phyloP scores from a whole-genome alignment of 2,113 vertebrate species.

The Malurus elegans region DNA sequence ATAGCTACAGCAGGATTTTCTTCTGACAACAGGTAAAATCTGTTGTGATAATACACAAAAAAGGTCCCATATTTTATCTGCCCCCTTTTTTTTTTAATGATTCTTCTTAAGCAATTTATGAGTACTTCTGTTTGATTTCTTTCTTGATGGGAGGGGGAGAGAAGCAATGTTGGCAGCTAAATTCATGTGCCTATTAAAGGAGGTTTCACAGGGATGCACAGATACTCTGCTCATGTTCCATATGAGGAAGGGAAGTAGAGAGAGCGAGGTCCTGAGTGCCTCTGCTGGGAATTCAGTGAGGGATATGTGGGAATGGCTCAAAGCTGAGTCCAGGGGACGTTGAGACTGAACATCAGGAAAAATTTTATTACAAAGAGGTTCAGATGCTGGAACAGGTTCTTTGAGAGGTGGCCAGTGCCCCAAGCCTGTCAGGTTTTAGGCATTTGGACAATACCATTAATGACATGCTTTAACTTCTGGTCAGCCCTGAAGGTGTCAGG shows the following conservation, averaged over 20 bases:
- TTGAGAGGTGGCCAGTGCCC: background rate
- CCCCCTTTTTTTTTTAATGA: background rate
- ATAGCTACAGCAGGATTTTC: slow-evolving; percentile 95
- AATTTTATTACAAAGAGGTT: background rate
- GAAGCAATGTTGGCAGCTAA: background rate
- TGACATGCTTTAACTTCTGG: background rate
- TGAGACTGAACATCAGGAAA: background rate
- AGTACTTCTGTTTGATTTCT: background rate
- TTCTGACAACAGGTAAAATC: slow-evolving; percentile 89
- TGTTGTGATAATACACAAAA: background rate
- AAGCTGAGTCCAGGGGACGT: background rate
- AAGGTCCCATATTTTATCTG: background rate
- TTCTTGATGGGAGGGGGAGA: background rate
- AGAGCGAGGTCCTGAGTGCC: background rate
- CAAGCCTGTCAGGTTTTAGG: background rate
- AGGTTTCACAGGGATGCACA: background rate
- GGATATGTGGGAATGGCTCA: fast-evolving
- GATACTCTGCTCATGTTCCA: background rate
- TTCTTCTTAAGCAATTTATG: background rate
- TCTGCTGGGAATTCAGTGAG: background rate
- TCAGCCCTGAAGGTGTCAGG: background rate
- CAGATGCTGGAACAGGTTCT: background rate
- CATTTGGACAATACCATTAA: background rate
- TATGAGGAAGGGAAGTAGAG: background rate
- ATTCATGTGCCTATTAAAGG: background rate